phyloP scores from a whole-genome alignment of 2,888 invertebrate genomes.

The Dinocampus coccinellae region DNA sequence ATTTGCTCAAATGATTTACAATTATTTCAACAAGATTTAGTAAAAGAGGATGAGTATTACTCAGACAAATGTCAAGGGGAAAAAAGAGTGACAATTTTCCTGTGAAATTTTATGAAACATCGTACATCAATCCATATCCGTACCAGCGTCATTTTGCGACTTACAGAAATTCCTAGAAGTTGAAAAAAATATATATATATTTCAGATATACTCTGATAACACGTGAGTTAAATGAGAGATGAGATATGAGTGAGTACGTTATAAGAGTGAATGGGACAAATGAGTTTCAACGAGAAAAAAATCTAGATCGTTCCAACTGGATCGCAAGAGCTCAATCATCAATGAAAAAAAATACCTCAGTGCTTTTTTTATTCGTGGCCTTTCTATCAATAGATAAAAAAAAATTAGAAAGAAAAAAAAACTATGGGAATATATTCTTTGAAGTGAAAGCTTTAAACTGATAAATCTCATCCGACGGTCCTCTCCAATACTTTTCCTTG shows the following conservation, averaged over 20 bases:
- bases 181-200: neutral
- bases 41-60: neutral
- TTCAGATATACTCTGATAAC: slow-evolving; percentile 11
- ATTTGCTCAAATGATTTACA: neutral
- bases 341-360: slow-evolving; percentile 3
- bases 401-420: neutral
- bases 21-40: neutral
- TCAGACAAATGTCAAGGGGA: slow-evolving; percentile 4
- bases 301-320: slow-evolving; percentile 9
- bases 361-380: neutral
- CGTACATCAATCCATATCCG: slow-evolving; percentile 11
- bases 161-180: neutral
- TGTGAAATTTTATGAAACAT: slow-evolving; percentile 13
- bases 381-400: neutral
- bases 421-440: neutral
- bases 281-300: neutral
- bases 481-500: neutral
- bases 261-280: neutral
- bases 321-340: slow-evolving; percentile 8
- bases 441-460: slow-evolving; percentile 8
- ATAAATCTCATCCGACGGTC: neutral
- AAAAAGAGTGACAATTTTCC: slow-evolving; percentile 13
- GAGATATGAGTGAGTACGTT: neutral
- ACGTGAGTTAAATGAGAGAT: neutral
- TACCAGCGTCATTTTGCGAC: neutral